Evolutionary conservation across 2,888 invertebrate genomes (phyloP).

Genomic region (Sinotaia quadrata): DNA sequence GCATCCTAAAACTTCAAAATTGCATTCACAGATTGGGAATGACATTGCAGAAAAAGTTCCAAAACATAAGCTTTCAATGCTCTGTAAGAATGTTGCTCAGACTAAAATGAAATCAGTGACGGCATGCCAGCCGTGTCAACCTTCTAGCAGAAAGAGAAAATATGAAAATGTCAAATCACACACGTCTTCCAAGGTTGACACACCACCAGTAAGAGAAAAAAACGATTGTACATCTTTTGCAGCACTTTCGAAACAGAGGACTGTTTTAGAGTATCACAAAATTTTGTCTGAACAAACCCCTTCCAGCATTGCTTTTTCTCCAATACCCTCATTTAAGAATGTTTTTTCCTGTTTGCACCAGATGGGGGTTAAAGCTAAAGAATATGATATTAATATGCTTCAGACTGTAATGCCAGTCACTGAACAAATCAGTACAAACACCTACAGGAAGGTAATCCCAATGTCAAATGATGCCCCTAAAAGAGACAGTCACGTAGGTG

Average conservation of each 20-base stretch:
- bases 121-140: too few species aligned
- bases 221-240: too few species aligned
- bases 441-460: background rate
- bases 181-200: too few species aligned
- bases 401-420: slow-evolving; percentile 6
- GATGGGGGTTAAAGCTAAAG: slow-evolving; percentile 20
- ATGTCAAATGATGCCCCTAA: background rate
- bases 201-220: too few species aligned
- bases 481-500: slow-evolving; percentile 5
- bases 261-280: background rate
- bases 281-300: background rate
- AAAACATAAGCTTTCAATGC: too few species aligned
- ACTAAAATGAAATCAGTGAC: too few species aligned
- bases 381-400: slow-evolving; percentile 11
- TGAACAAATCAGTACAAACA: background rate
- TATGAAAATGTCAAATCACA: too few species aligned
- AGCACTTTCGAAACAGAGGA: background rate
- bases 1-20: too few species aligned
- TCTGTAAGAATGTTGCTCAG: too few species aligned
- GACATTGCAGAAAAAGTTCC: too few species aligned
- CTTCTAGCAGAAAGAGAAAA: too few species aligned
- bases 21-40: too few species aligned
- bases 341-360: slow-evolving; percentile 17
- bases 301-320: background rate
- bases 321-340: background rate